Percentiles rank a stretch among this genome's conserved stretches.
Conservation (phyloP, 2,113 vertebrate species). For the Laticauda laticaudata region DNA sequence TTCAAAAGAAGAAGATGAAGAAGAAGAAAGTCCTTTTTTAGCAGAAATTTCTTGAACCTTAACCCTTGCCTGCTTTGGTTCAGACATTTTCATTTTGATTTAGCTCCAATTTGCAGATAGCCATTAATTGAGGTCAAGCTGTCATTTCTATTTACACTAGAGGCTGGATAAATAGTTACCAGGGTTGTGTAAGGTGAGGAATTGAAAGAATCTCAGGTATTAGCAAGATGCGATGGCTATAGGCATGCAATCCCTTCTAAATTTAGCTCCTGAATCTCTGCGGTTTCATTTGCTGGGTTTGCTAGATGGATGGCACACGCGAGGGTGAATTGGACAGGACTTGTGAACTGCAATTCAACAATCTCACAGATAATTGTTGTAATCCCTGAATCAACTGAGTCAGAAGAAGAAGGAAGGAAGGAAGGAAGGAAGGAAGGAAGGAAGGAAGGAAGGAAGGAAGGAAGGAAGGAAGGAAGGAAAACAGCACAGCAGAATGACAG, state of each 20-base stretch:
- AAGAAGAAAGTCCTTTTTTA: too few relatives aligned
- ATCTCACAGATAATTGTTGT: constrained; percentile 3
- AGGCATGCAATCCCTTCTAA: neutral
- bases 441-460: too few relatives aligned
- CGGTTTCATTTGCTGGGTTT: neutral
- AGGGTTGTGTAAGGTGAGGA: constrained; percentile 11
- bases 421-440: too few relatives aligned
- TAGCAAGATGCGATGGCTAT: neutral
- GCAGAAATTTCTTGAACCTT: neutral
- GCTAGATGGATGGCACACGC: neutral
- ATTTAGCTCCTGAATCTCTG: constrained; percentile 3
- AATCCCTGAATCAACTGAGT: neutral
- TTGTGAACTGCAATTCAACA: neutral
- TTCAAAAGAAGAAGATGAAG: neutral
- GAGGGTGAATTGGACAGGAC: neutral
- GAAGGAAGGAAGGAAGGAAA: too few relatives aligned
- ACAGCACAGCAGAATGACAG: too few relatives aligned
- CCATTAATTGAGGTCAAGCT: neutral
- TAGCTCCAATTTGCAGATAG: neutral
- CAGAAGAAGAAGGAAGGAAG: too few relatives aligned
- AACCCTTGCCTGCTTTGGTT: neutral
- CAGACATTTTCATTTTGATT: neutral
- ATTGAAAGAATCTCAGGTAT: constrained; percentile 23
- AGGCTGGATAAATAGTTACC: neutral
- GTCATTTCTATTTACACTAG: constrained; percentile 6